phyloP scores from a whole-genome alignment of 2,113 vertebrate genomes.

The Peucedramus taeniatus region DNA sequence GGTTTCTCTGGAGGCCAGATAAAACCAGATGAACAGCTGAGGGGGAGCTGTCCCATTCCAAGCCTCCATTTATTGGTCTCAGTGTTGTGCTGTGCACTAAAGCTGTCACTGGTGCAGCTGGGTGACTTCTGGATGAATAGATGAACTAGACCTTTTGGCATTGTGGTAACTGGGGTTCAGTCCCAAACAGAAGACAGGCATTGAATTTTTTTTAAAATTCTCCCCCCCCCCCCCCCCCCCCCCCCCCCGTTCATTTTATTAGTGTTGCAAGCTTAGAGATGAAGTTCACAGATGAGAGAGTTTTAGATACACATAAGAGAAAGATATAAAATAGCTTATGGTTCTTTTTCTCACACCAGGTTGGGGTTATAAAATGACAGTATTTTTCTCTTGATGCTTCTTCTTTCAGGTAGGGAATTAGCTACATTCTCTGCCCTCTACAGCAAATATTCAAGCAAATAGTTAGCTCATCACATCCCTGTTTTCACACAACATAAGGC shows the following conservation, averaged over 20 bases:
- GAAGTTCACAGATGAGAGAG: not conserved
- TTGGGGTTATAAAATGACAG: not conserved
- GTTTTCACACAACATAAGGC: not conserved
- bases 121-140: not conserved
- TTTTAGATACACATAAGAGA: not conserved
- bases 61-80: not conserved
- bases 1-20: not conserved
- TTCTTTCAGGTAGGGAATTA: not conserved
- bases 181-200: not conserved
- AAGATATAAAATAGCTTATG: not conserved
- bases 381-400: not conserved
- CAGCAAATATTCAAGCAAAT: not conserved
- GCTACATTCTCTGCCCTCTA: not conserved
- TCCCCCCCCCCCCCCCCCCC: too few species aligned
- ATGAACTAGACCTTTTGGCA: not conserved
- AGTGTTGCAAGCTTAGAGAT: not conserved
- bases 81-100: not conserved
- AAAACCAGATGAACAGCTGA: not conserved
- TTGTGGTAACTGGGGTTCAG: not conserved
- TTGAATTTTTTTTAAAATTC: too few species aligned
- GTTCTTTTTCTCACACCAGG: not conserved
- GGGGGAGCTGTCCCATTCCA: not conserved
- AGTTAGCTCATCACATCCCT: not conserved
- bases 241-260: fast-evolving
- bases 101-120: not conserved